Percentiles rank a stretch among this genome's conserved stretches.
These are phyloP conservation scores for Myotis yumanensis DNA, from an alignment of 2,113 vertebrate species.

Conservation along the genomic window DNA sequence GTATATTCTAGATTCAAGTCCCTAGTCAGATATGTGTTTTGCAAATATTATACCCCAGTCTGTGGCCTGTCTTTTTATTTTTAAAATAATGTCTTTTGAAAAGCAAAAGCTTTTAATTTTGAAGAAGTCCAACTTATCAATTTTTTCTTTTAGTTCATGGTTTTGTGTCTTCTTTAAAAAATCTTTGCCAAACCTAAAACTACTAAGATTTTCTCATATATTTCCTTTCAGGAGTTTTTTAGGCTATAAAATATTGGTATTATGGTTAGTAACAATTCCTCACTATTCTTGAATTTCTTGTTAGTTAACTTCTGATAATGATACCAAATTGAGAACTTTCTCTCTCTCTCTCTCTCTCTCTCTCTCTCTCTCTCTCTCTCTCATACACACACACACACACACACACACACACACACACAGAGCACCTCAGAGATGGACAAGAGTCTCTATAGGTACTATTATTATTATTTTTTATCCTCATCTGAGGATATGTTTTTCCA, in stretches of 20 bases:
- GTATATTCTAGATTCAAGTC: not conserved
- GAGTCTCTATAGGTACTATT: not conserved
- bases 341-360: too few species aligned
- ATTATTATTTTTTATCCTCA: not conserved
- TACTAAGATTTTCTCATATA: not conserved
- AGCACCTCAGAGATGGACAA: not conserved
- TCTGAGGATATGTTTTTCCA: not conserved
- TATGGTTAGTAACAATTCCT: not conserved
- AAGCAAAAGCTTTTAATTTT: slow-evolving; percentile 36
- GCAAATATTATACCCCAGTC: not conserved
- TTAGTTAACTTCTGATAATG: not conserved
- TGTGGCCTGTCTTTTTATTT: slow-evolving; percentile 34
- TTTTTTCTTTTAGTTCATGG: not conserved
- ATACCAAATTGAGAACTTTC: not conserved
- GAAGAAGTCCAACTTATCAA: not conserved
- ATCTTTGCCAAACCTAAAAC: not conserved
- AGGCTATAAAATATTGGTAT: not conserved
- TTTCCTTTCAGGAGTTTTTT: not conserved
- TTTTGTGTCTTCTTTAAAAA: not conserved
- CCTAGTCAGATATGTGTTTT: not conserved
- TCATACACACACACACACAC: not conserved
- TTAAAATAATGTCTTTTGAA: not conserved
- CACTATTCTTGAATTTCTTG: not conserved
- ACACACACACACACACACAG: not conserved
- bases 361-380: too few species aligned